Evolutionary conservation across 2,888 invertebrate genomes (phyloP), one percentile per base, ranked within the genome.

Genomic region (Sphinx pinastri): DNA sequence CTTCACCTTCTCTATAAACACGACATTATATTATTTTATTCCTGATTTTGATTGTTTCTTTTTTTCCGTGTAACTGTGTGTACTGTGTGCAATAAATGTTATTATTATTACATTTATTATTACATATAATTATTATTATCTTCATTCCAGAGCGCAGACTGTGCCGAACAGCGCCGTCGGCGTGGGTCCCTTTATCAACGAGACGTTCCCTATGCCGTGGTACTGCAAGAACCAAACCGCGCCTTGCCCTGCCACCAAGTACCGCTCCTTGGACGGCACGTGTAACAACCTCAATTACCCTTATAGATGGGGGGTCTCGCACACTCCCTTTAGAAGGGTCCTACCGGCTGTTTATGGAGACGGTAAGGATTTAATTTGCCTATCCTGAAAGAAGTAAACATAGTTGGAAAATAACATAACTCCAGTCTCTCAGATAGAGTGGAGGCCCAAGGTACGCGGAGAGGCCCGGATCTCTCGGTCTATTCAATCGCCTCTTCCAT

Each of bases 271-370:
- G 54, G 96, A 97, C 77, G 98, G 98, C 0, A 95, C 95, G 4
- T 98, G 98, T 85, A 98, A 98, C 84, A 97, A 97, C 84, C 84
- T 96, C 71, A 78, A 91, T 11, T 90, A 96, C 75, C 95, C 96
- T 0, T 84, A 92, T n/a, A 88, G 89, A 3, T 96, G 95, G 94
- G 98, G 98, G 0, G 95, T 96, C 0, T 95, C 97, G 0, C 95
- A 96, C 83, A 95, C 95, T n/a, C 96, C 97, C 0, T 98, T 97
- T 78, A 94, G 96, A 70, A 95, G 97, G 81, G 94, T 95, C n/a
- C 84, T 98, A 8, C 95, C 96, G 0, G 95, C 98, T 0, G 96
- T 95, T 80, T 98, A 98, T 84, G 95, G 95, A 12, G 97, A 98
- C 84, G 97, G 97, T 92, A 94, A 92, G 84, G 81, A 77, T 67